Evolutionary conservation across 1,140 invertebrate species (phyloP).

Genomic region (Sesamia nonagrioides): DNA sequence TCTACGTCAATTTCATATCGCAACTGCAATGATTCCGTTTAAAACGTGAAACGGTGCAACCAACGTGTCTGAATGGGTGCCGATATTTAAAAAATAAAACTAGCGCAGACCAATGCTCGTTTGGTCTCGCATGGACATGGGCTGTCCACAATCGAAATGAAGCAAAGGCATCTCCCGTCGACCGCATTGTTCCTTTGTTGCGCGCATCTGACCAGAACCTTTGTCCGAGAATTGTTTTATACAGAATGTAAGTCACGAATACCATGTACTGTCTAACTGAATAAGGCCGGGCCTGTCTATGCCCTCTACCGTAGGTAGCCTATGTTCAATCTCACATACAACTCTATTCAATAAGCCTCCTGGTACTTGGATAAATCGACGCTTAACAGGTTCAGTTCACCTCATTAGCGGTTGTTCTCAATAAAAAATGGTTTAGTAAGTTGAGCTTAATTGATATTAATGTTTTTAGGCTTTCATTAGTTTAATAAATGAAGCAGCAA

Average conservation of each 20-base stretch:
- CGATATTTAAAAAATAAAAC: constrained; percentile 41
- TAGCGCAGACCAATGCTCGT: constrained; percentile 32
- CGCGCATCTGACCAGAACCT: constrained; percentile 80
- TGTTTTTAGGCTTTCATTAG: neutral
- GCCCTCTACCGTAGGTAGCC: constrained; percentile 65
- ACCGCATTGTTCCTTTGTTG: constrained; percentile 85
- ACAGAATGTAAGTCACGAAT: constrained; percentile 87
- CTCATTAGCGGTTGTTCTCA: neutral
- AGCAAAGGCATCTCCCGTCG: constrained; percentile 80
- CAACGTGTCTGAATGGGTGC: constrained; percentile 12
- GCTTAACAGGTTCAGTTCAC: neutral
- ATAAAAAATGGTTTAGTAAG: constrained; percentile 7
- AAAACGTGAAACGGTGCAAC: neutral
- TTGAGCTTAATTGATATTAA: constrained; percentile 25
- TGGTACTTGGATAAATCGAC: neutral
- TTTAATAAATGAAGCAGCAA: constrained; percentile 26
- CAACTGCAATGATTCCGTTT: neutral
- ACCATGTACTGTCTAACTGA: constrained; percentile 83
- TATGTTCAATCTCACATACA: constrained; percentile 71
- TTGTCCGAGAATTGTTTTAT: constrained; percentile 87
- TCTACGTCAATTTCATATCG: neutral
- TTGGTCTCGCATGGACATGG: constrained; percentile 57
- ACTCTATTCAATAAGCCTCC: constrained; percentile 66
- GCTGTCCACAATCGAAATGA: constrained; percentile 82
- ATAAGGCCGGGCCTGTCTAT: constrained; percentile 76